phyloP scores from a whole-genome alignment of 1,140 invertebrate species.

The Drosophila tristis region DNA sequence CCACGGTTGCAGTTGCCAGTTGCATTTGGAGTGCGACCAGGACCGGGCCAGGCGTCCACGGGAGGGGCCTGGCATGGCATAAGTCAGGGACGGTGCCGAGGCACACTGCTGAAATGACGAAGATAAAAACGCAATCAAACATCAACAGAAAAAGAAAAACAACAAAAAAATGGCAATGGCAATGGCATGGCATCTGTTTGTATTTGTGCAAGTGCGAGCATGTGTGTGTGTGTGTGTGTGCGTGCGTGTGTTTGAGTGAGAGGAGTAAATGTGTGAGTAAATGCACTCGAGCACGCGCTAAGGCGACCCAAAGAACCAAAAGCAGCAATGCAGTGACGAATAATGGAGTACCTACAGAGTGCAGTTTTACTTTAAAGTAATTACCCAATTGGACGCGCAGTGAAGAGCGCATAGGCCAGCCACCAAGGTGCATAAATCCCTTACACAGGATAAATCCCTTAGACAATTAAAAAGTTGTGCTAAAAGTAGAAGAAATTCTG shows the following conservation, averaged over 20 bases:
- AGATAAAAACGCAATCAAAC: slow-evolving; percentile 81
- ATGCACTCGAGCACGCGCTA: slow-evolving; percentile 75
- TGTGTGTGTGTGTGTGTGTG: neutral
- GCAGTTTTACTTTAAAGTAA: neutral
- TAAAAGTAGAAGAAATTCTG: too few species aligned
- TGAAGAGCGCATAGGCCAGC: too few species aligned
- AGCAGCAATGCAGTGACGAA: too few species aligned
- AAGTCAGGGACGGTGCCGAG: slow-evolving; percentile 8
- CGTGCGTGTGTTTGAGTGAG: too few species aligned
- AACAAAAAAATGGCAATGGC: slow-evolving; percentile 51
- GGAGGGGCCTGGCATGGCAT: too few species aligned
- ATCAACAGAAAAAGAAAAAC: slow-evolving; percentile 63
- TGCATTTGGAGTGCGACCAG: slow-evolving; percentile 25
- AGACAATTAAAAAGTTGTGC: too few species aligned
- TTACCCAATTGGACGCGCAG: too few species aligned
- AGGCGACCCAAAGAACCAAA: slow-evolving; percentile 15
- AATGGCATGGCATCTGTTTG: slow-evolving; percentile 57
- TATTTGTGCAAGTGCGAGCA: slow-evolving; percentile 39
- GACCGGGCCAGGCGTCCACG: neutral
- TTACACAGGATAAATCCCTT: too few species aligned
- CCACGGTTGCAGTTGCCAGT: slow-evolving; percentile 33
- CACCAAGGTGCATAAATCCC: too few species aligned
- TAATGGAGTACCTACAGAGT: too few species aligned
- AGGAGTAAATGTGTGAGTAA: slow-evolving; percentile 41
- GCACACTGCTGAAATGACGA: slow-evolving; percentile 72